A percentile compares a stretch with the other conserved stretches of the same genome.
Conservation (phyloP, 53 echinoderm and acorn worm genomes). For the Temnopleurus reevesii region DNA sequence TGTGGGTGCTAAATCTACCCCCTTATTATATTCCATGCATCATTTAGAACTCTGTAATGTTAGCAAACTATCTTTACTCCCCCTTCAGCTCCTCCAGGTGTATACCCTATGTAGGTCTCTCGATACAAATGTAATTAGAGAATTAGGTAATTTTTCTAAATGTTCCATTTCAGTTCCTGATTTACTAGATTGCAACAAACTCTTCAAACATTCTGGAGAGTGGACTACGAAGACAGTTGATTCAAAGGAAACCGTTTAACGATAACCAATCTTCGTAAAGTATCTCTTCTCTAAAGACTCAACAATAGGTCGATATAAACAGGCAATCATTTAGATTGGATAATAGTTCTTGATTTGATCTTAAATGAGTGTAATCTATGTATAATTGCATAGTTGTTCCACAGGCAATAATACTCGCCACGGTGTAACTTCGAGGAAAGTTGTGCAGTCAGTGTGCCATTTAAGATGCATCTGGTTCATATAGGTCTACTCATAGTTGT, state of each 20-base stretch:
- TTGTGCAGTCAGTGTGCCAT: background rate
- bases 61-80: background rate
- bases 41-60: background rate
- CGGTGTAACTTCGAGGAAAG: background rate
- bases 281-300: background rate
- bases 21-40: background rate
- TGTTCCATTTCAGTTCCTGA: background rate
- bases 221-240: no score
- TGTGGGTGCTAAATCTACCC: background rate
- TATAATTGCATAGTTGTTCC: background rate
- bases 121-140: background rate
- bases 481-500: background rate
- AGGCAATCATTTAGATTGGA: constrained; percentile 18
- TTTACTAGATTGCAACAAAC: background rate
- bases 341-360: background rate
- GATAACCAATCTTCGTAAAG: background rate
- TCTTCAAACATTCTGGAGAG: background rate
- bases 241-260: background rate
- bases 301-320: constrained; percentile 4
- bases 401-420: background rate
- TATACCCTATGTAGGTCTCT: background rate
- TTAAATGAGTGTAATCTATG: background rate
- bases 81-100: background rate
- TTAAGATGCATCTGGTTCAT: background rate
- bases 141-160: background rate